Conservation (phyloP, 2,797 vertebrate species). For the Scolopax bukidnonensis region DNA sequence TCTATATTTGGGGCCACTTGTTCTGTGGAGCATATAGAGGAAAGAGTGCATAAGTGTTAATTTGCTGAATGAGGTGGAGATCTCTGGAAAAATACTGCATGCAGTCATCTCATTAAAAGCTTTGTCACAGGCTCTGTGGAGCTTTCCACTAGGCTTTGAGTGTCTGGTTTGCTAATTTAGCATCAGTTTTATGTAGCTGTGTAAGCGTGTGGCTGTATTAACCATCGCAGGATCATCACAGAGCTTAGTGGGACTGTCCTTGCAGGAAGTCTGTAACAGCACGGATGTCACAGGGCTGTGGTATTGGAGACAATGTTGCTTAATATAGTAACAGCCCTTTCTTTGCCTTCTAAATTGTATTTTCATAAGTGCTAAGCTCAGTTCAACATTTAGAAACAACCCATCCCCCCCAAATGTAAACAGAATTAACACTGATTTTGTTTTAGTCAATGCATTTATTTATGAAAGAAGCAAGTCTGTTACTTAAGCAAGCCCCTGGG, state of each 20-base stretch:
- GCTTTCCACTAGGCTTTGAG: not conserved
- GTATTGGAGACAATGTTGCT: not conserved
- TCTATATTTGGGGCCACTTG: not conserved
- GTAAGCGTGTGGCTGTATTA: not conserved
- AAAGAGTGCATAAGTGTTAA: not conserved
- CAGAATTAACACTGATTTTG: not conserved
- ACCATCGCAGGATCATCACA: not conserved
- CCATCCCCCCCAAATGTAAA: not conserved
- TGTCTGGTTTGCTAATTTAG: slow-evolving; percentile 6
- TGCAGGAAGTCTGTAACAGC: not conserved
- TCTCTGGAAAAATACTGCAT: not conserved
- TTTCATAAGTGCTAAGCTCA: not conserved
- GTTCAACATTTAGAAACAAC: not conserved
- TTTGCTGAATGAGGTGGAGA: not conserved
- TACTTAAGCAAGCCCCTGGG: not conserved
- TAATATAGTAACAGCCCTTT: not conserved
- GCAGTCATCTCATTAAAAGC: slow-evolving; percentile 1
- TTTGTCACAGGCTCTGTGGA: not conserved
- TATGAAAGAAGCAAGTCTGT: not conserved
- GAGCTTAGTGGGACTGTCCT: not conserved
- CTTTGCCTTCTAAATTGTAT: not conserved
- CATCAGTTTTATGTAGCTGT: not conserved
- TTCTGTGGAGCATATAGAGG: not conserved
- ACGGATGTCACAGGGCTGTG: not conserved
- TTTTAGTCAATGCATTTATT: not conserved